Evolutionary conservation across 1,140 invertebrate species (phyloP).

Genomic region (Danaus plexippus): DNA sequence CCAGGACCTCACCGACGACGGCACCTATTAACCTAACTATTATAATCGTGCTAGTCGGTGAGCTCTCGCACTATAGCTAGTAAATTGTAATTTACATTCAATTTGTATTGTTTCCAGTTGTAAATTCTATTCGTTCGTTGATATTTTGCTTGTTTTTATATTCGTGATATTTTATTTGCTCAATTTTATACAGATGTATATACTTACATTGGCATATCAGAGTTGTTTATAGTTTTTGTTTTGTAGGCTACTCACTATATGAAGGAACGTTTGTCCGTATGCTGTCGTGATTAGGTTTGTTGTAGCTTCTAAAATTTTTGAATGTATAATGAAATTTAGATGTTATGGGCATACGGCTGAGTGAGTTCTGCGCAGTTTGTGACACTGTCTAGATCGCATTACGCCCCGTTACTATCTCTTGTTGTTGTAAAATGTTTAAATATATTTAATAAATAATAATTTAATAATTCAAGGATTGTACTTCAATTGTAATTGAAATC

Average conservation of each 20-base stretch:
- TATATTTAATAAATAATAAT: constrained; percentile 46
- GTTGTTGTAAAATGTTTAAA: constrained; percentile 67
- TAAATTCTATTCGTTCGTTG: constrained; percentile 29
- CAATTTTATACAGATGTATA: constrained; percentile 50
- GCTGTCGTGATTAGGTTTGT: constrained; percentile 4
- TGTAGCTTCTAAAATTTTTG: not conserved
- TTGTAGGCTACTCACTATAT: not conserved
- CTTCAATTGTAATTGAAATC: constrained; percentile 29
- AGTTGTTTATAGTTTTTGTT: constrained; percentile 13
- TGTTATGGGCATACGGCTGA: constrained; percentile 4
- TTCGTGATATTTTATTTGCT: constrained; percentile 28
- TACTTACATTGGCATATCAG: constrained; percentile 61
- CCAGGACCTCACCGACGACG: constrained; percentile 72
- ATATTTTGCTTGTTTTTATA: constrained; percentile 12
- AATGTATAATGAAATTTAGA: not conserved
- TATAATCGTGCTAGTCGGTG: constrained; percentile 9
- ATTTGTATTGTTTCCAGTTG: constrained; percentile 23
- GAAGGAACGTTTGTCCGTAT: constrained; percentile 5
- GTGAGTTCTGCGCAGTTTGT: constrained; percentile 9
- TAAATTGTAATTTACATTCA: constrained; percentile 29
- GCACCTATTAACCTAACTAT: constrained; percentile 65
- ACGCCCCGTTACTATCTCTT: constrained; percentile 55
- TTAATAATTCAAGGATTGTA: constrained; percentile 54
- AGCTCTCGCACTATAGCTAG: constrained; percentile 13
- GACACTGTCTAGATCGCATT: constrained; percentile 21